Conservation (phyloP, 2,888 invertebrate genomes). For the Drosophila paranaensis region DNA sequence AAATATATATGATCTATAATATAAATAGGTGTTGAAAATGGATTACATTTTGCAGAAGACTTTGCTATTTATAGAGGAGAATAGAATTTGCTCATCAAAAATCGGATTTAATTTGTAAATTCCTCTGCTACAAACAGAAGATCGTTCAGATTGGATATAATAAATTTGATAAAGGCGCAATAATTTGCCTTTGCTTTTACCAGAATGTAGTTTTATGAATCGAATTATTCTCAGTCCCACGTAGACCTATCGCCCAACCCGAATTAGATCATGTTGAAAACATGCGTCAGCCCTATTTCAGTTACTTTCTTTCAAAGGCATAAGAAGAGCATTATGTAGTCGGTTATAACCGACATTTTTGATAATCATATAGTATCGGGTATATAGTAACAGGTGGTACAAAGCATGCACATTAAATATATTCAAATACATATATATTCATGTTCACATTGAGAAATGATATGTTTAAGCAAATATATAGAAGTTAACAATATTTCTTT, state of each 20-base stretch:
- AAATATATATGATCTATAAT: no score
- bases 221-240: no score
- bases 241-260: no score
- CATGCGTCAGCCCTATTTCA: no score
- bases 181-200: no score
- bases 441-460: neutral
- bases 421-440: neutral
- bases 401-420: slow-evolving; percentile 4
- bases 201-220: no score
- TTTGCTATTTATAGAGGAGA: neutral
- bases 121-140: no score
- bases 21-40: no score
- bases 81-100: no score
- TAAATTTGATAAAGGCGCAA: no score
- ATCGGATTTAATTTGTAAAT: no score
- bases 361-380: neutral
- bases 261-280: neutral
- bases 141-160: no score
- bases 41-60: neutral
- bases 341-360: slow-evolving; percentile 3
- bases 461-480: slow-evolving; percentile 1
- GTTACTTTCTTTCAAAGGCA: neutral
- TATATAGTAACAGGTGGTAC: neutral
- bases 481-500: neutral
- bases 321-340: slow-evolving; percentile 10